These are phyloP conservation scores for Alaudala cheleensis DNA, from an alignment of 2,113 vertebrate genomes.

Conservation along the genomic window DNA sequence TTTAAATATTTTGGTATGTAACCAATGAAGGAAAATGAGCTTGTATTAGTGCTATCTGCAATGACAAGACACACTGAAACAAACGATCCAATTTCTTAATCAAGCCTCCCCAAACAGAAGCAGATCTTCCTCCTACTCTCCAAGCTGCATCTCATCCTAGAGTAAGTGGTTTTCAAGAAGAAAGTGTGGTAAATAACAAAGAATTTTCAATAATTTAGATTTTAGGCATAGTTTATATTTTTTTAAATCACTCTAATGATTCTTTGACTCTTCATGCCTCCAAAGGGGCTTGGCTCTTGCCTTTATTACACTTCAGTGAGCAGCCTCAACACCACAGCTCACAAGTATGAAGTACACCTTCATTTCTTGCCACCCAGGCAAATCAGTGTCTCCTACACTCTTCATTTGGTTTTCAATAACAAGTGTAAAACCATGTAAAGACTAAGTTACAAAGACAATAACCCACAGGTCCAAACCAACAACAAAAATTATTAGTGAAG, in stretches of 20 bases:
- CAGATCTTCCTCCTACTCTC: not conserved
- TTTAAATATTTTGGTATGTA: not conserved
- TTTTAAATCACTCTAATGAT: not conserved
- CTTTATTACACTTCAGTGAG: not conserved
- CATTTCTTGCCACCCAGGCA: not conserved
- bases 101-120: not conserved
- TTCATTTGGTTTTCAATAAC: not conserved
- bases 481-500: not conserved
- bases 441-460: not conserved
- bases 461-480: not conserved
- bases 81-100: not conserved
- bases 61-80: not conserved
- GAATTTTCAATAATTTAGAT: not conserved
- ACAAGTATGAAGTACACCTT: not conserved
- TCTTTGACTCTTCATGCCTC: not conserved
- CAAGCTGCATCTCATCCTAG: not conserved
- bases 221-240: not conserved
- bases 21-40: not conserved
- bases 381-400: not conserved
- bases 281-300: not conserved
- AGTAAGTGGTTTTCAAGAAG: not conserved
- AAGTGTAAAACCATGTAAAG: not conserved
- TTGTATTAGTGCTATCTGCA: not conserved
- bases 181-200: not conserved
- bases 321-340: not conserved